Evolutionary conservation across 2,113 vertebrate species (phyloP).

Genomic region (Cheilinus undulatus): DNA sequence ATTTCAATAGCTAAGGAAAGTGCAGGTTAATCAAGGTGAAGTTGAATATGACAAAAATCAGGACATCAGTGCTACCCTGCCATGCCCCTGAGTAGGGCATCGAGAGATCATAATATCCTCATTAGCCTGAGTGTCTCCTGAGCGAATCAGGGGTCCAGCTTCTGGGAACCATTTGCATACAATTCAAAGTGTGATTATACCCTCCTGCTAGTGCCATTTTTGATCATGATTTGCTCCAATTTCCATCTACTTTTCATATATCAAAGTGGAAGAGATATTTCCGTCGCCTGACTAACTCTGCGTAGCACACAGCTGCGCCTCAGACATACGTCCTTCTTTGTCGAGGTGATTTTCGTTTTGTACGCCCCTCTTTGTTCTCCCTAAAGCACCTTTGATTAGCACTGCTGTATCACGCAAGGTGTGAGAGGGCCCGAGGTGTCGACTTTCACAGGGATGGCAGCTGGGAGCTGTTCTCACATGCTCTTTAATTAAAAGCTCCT

Average conservation of each 20-base stretch:
- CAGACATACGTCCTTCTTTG: slow-evolving; percentile 56
- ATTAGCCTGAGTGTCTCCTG: slow-evolving; percentile 78
- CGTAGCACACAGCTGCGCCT: slow-evolving; percentile 38
- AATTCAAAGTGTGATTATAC: slow-evolving; percentile 78
- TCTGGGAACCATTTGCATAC: slow-evolving; percentile 82
- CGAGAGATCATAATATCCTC: slow-evolving; percentile 79
- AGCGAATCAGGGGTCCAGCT: slow-evolving; percentile 75
- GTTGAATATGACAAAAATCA: slow-evolving; percentile 77
- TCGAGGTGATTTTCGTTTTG: slow-evolving; percentile 69
- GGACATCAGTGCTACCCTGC: slow-evolving; percentile 71
- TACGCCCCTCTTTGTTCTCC: slow-evolving; percentile 72
- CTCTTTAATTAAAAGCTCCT: slow-evolving; percentile 87
- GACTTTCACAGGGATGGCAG: slow-evolving; percentile 80
- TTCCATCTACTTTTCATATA: slow-evolving; percentile 77
- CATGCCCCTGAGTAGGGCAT: slow-evolving; percentile 72
- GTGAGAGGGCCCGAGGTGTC: slow-evolving; percentile 78
- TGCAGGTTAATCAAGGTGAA: slow-evolving; percentile 81
- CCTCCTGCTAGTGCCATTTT: slow-evolving; percentile 75
- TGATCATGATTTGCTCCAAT: slow-evolving; percentile 77
- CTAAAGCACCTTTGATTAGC: slow-evolving; percentile 81
- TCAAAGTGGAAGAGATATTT: slow-evolving; percentile 57
- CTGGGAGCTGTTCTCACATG: slow-evolving; percentile 84
- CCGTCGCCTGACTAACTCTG: slow-evolving; percentile 29
- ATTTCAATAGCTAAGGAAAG: slow-evolving; percentile 57
- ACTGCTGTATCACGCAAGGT: slow-evolving; percentile 70